phyloP scores from a whole-genome alignment of 1,140 invertebrate genomes.

The Drosophila kurseongensis region DNA sequence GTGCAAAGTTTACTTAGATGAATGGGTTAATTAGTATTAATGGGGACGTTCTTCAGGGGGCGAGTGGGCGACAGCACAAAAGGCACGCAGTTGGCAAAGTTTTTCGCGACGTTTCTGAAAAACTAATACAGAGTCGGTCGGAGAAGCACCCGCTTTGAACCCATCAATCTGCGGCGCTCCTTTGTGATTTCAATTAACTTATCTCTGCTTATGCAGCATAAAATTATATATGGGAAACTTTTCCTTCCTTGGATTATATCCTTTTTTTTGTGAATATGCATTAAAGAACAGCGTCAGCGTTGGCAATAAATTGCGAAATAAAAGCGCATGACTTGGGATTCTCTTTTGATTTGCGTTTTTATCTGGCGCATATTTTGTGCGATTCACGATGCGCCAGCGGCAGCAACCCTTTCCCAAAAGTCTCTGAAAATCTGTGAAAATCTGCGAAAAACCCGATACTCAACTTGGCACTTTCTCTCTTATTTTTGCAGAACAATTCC shows the following conservation, averaged over 20 bases:
- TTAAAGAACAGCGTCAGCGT: conserved; percentile 38
- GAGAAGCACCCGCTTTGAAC: conserved; percentile 16
- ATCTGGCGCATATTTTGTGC: conserved; percentile 55
- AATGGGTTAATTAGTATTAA: conserved; percentile 74
- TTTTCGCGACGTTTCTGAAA: conserved; percentile 29
- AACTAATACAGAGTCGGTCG: conserved; percentile 31
- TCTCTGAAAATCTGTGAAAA: conserved; percentile 12
- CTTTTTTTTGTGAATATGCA: conserved; percentile 39
- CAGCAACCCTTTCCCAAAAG: conserved; percentile 23
- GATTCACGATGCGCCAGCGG: conserved; percentile 39
- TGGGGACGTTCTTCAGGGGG: conserved; percentile 21
- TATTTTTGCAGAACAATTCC: conserved; percentile 93
- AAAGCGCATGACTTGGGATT: conserved; percentile 53
- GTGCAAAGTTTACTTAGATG: conserved; percentile 60
- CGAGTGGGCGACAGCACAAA: neutral
- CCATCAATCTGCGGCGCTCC: conserved; percentile 42
- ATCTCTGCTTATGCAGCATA: conserved; percentile 55
- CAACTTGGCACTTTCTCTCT: conserved; percentile 18
- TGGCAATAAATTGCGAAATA: conserved; percentile 49
- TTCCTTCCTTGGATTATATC: neutral
- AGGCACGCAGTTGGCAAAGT: conserved; percentile 26
- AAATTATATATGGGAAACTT: conserved; percentile 50
- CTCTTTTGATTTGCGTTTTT: conserved; percentile 53
- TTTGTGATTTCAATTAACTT: conserved; percentile 56
- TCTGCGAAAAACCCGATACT: conserved; percentile 32